phyloP scores from a whole-genome alignment of 2,888 invertebrate genomes.

The Hoplodrina ambigua region DNA sequence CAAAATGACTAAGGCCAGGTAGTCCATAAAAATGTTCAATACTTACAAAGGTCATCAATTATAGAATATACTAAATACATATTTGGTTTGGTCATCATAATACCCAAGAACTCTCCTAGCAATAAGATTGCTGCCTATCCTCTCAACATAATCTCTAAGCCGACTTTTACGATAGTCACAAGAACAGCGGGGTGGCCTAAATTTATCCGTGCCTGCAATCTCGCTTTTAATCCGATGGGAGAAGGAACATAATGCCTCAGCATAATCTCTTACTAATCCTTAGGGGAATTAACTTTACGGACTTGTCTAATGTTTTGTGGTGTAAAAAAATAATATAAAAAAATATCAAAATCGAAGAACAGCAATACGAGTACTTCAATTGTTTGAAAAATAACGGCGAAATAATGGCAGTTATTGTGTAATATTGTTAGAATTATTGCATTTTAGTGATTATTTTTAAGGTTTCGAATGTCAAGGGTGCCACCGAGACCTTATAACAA shows the following conservation, averaged over 20 bases:
- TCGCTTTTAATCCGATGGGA: slow-evolving; percentile 53
- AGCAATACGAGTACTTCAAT: too few relatives aligned
- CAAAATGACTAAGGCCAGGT: too few relatives aligned
- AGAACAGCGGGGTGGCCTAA: slow-evolving; percentile 45
- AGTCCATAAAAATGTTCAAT: too few relatives aligned
- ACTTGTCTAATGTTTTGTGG: slow-evolving; percentile 22
- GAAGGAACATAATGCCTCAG: slow-evolving; percentile 47
- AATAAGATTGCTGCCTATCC: slow-evolving; percentile 17
- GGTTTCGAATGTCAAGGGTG: too few relatives aligned
- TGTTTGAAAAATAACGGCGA: too few relatives aligned
- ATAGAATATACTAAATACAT: too few relatives aligned
- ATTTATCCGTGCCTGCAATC: slow-evolving; percentile 56
- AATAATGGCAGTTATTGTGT: too few relatives aligned
- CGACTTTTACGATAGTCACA: slow-evolving; percentile 44
- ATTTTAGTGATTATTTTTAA: too few relatives aligned
- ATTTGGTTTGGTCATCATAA: not conserved
- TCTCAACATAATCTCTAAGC: slow-evolving; percentile 40
- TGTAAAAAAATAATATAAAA: slow-evolving; percentile 1
- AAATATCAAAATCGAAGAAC: not conserved
- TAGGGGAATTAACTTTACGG: slow-evolving; percentile 33
- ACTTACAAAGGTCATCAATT: too few relatives aligned
- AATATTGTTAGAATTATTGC: too few relatives aligned
- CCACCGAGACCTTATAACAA: too few relatives aligned
- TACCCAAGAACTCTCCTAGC: not conserved
- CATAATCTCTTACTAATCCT: slow-evolving; percentile 46